Evolutionary conservation across 2,888 invertebrate genomes (phyloP), one percentile per base, ranked within the genome.

Genomic region (Ennomos erosarius): DNA sequence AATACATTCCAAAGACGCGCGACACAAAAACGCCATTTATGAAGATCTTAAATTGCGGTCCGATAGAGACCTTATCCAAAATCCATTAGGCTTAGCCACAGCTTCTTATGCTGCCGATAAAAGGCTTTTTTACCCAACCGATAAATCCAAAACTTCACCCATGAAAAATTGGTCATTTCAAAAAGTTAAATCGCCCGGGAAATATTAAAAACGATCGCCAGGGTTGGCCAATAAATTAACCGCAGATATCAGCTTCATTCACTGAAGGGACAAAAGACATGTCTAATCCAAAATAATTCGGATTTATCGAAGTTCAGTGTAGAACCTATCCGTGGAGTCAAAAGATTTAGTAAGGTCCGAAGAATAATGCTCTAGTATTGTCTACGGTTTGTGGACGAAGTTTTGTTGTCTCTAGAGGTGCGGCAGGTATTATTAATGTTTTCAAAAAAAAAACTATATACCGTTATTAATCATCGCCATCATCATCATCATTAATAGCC

Each of bases 261-360:
- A 70, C 51, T 45, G 58, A 48, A 59, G 46, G 58, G 68, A 73
- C 74, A 78, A 79, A 75, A 79, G 82, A 82, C 79, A 71, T 75
- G 73, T 79, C 68, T 85, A 85, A 87, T 85, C 83, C 81, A 76
- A 80, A 84, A 83, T 88, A 85, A 88, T 85, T 83, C 81, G 76
- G 82, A 85, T 84, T 87, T 84, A 83, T 82, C 69, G 71, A 69
- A 71, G 69, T 67, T 70, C 74, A 64, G 50, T 67, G 67, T 64
- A 68, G 66, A 69, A 72, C 69, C 78, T 74, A 78, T 82, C 76
- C 76, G 72, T 72, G 74, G 84, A 76, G 80, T 87, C 85, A 85
- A 85, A 84, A 82, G 87, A 84, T 87, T 87, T 83, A 69, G 75
- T 62, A 76, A 83, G 76, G 78, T 75, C 70, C 67, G 69, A 73